Evolutionary conservation across 2,888 invertebrate genomes (phyloP).

Genomic region (Tricholauxania praeusta): DNA sequence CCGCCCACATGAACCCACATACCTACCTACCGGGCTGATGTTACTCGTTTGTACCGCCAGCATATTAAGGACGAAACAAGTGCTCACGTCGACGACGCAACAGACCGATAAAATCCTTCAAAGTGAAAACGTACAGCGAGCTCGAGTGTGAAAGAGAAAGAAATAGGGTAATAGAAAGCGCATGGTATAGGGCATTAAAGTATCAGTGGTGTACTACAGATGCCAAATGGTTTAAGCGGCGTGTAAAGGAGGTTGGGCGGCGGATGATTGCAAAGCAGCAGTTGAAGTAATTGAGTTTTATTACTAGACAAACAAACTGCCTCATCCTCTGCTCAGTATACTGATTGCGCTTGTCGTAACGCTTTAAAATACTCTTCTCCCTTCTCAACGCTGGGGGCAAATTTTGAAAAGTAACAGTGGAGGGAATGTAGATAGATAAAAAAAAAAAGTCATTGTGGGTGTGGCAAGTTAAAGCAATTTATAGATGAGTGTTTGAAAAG

Average conservation of each 20-base stretch:
- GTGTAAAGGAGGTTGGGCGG: neutral
- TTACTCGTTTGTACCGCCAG: neutral
- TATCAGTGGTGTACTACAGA: neutral
- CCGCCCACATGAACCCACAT: conserved; percentile 12
- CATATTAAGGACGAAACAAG: neutral
- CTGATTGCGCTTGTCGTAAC: no score
- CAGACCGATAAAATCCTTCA: conserved; percentile 28
- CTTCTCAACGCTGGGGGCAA: neutral
- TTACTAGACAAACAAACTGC: neutral
- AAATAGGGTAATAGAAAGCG: neutral
- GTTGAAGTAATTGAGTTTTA: neutral
- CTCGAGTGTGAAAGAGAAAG: neutral
- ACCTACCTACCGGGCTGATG: neutral
- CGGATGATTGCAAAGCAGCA: neutral
- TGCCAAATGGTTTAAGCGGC: neutral
- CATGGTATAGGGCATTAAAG: neutral
- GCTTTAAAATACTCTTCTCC: no score
- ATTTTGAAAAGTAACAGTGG: neutral
- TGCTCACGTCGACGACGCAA: conserved; percentile 5
- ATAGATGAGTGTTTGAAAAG: neutral
- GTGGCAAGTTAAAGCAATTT: neutral
- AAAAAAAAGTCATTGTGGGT: neutral
- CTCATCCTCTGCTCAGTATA: no score
- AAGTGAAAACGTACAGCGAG: conserved; percentile 2
- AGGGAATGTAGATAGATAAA: neutral